Evolutionary conservation across 2,113 vertebrate species (phyloP), one percentile per base, ranked within the genome.

Genomic region (Lepus timidus): DNA sequence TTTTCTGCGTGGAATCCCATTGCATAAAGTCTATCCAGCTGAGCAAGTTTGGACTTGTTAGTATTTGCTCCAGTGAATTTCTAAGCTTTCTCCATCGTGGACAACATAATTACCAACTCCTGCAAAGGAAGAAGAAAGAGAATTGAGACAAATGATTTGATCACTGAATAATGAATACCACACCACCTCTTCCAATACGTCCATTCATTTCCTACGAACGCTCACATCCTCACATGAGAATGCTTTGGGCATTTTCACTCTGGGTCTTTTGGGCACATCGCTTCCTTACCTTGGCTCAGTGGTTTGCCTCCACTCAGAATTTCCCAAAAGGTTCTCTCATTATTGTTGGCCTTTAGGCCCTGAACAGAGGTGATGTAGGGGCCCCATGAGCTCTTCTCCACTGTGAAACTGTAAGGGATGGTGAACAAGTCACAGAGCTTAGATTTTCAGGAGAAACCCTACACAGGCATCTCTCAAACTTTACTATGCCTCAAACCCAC

Each of bases 271-370:
- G 36, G 29, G 29, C 2, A 0, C 16, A 5, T 51, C 22, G 29
- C 11, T 10, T 6, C 29, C 83, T 95, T 89, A 97, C 96, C 97
- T 96, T 95, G 83, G 23, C 0, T 62, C 64, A 97, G 70, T 4
- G 87, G 9, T 31, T 27, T 22, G 22, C 62, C 74, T 1, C 51
- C 79, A 68, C 89, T 97, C 78, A 96, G 74, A 74, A 97, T 82
- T 82, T 96, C 2, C 97, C 97, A 98, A 94, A 96, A 97, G 58
- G 95, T 97, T 49, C 88, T 96, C 1, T 98, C 12, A 0, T 31
- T 36, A 58, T 0, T 94, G 78, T 23, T 92, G 33, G 91, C 95
- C 0, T 0, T 0, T 49, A 97, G 33, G 6, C 76, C 95, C 61
- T 29, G 51, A 49, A 97, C 93, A 16, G 90, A 97, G 39, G 75